These are phyloP conservation scores for Mystacides longicornis DNA, from an alignment of 2,888 invertebrate genomes.

Conservation along the genomic window DNA sequence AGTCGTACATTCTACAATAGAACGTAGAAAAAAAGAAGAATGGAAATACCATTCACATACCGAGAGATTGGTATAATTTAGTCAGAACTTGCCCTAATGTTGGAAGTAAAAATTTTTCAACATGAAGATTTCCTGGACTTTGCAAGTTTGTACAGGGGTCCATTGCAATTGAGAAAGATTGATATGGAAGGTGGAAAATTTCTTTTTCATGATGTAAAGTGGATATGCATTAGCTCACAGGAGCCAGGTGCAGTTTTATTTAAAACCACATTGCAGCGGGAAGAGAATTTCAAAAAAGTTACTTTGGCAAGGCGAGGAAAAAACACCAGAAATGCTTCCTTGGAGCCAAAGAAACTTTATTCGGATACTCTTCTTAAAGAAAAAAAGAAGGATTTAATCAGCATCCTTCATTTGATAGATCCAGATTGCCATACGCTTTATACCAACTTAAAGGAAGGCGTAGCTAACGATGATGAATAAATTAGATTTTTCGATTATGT, in stretches of 20 bases:
- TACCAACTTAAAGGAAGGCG: not conserved
- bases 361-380: not conserved
- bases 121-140: too few relatives aligned
- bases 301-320: not conserved
- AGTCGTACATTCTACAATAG: too few relatives aligned
- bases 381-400: not conserved
- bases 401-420: too few relatives aligned
- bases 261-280: not conserved
- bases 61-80: not conserved
- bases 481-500: not conserved
- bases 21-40: too few relatives aligned
- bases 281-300: too few relatives aligned
- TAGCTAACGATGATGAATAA: not conserved
- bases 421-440: not conserved
- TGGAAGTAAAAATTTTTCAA: too few relatives aligned
- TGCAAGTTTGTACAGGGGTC: too few relatives aligned
- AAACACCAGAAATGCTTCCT: not conserved
- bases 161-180: not conserved
- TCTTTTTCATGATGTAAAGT: not conserved
- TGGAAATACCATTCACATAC: not conserved
- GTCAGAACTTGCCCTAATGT: too few relatives aligned
- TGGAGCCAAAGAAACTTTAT: not conserved
- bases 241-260: not conserved
- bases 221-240: not conserved
- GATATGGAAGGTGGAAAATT: not conserved